Evolutionary conservation across 2,797 vertebrate species (phyloP), one percentile per base, ranked within the genome.

Genomic region (Cyprinella venusta): DNA sequence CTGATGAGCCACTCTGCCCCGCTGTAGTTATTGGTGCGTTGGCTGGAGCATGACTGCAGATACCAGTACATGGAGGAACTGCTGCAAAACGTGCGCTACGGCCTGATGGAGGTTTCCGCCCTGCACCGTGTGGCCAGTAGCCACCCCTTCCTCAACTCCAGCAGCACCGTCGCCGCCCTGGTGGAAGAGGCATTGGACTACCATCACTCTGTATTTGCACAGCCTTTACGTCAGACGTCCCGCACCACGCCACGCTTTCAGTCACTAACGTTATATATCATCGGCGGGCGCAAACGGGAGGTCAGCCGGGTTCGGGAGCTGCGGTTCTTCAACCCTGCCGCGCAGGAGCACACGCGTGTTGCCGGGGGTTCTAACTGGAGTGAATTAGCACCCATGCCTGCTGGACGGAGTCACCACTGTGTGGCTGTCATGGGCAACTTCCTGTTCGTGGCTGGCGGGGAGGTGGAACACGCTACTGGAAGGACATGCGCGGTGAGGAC

Each of bases 351-450:
- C 0, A 94, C 96, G 1, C 93, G 96, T 0, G 95, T 97, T 0
- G 96, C 95, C 0, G 96, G 96, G 0, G 94, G 96, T 0, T 96
- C 97, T 0, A 97, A 98, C 93, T 99, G 98, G 98, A 97, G 97
- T 0, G 97, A 99, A 90, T 93, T 97, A 88, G 94, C 95, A 0
- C 96, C 96, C 6, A 99, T 99, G 97, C 94, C 96, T 0, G 92
- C 96, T 0, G 98, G 97, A 48, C 95, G 98, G 85, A 99, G 97
- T 91, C 98, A 99, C 90, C 98, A 99, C 80, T 97, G 97, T 0
- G 96, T 97, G 50, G 96, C 97, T 0, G 96, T 98, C 64, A 97
- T 98, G 97, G 98, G 97, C 24, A 95, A 97, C 92, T 99, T 99
- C 61, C 93, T 99, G 19, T 99, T 99, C 64, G 97, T 98, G 0